A percentile compares a stretch with the other conserved stretches of the same genome.
Conservation (phyloP, 2,797 vertebrate species). For the Malurus splendens region DNA sequence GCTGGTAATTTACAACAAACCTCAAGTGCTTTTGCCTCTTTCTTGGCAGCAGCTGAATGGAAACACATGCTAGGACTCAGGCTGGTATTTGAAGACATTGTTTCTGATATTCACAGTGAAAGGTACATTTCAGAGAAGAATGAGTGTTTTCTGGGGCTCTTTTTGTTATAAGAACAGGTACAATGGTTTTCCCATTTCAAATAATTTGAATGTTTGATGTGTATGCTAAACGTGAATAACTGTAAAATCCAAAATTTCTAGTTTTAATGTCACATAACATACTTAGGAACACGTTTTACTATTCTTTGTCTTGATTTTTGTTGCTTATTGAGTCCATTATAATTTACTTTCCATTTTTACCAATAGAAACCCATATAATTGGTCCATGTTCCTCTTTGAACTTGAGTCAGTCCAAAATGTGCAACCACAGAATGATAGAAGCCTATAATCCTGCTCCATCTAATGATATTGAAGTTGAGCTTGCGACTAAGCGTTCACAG, state of each 20-base stretch:
- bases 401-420: not conserved
- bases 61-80: not conserved
- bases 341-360: not conserved
- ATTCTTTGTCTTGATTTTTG: not conserved
- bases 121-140: not conserved
- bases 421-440: not conserved
- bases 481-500: not conserved
- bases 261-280: not conserved
- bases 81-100: not conserved
- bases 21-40: not conserved
- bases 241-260: not conserved
- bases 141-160: not conserved
- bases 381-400: not conserved
- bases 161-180: not conserved
- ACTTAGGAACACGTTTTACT: not conserved
- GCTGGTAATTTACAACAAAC: not conserved
- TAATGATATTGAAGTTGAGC: not conserved
- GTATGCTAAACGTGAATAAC: not conserved
- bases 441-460: not conserved
- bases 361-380: not conserved
- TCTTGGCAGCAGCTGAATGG: not conserved
- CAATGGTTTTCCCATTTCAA: not conserved
- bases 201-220: not conserved
- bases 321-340: not conserved
- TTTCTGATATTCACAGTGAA: not conserved